phyloP scores from a whole-genome alignment of 2,113 vertebrate genomes.

The Plotosus lineatus region DNA sequence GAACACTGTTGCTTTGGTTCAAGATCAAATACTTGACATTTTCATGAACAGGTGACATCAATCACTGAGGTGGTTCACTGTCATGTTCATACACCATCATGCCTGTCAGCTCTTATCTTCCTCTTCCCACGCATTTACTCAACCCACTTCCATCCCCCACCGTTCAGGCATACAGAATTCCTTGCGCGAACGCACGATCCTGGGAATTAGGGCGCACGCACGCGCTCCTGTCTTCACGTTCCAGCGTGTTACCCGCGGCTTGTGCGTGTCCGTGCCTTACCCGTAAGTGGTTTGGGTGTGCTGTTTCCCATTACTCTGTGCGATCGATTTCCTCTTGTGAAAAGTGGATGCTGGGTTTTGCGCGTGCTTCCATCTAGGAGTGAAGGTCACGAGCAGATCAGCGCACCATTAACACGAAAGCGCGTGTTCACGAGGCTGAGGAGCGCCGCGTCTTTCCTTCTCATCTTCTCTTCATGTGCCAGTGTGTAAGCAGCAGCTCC shows the following conservation, averaged over 20 bases:
- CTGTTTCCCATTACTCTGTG: conserved; percentile 76
- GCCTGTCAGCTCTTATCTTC: conserved; percentile 19
- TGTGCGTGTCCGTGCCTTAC: conserved; percentile 60
- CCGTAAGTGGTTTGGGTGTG: conserved; percentile 75
- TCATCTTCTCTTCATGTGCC: conserved; percentile 64
- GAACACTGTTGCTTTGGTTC: not conserved
- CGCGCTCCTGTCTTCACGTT: not conserved
- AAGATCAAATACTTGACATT: not conserved
- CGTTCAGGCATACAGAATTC: conserved; percentile 14
- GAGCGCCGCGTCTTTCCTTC: conserved; percentile 52
- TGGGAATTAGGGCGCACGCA: not conserved
- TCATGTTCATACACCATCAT: not conserved
- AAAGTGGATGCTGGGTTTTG: conserved; percentile 66
- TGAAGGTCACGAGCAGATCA: conserved; percentile 16
- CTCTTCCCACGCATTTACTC: conserved; percentile 53
- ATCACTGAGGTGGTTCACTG: not conserved
- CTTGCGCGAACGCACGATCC: not conserved
- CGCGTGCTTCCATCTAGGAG: conserved; percentile 68
- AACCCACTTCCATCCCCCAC: not conserved
- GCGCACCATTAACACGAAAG: conserved; percentile 28
- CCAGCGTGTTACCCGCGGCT: not conserved
- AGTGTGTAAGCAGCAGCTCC: conserved; percentile 60
- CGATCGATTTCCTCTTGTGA: conserved; percentile 63
- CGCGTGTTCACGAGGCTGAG: not conserved
- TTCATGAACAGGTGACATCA: not conserved